Conservation (phyloP, 92 coral and sea anemone species). For the Bergia sp. region DNA sequence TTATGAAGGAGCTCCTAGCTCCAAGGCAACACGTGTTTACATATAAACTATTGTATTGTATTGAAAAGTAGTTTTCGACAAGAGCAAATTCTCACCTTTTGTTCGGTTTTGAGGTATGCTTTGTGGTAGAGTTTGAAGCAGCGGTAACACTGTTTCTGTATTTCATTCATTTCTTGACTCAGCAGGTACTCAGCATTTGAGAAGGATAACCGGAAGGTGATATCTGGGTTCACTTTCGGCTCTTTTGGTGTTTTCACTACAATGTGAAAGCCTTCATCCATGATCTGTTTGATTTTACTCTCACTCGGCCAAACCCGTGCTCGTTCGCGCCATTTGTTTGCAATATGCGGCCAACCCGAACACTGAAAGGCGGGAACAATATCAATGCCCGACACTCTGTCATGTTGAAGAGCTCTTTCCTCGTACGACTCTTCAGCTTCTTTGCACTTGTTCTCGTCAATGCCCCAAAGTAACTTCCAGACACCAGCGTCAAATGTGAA, state of each 20-base stretch:
- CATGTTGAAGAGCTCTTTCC: constrained; percentile 18
- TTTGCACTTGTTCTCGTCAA: not conserved
- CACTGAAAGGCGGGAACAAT: constrained; percentile 75
- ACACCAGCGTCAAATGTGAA: not conserved
- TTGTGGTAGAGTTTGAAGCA: constrained; percentile 67
- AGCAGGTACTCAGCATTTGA: constrained; percentile 78
- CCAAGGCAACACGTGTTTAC: too few relatives aligned
- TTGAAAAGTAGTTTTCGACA: not conserved
- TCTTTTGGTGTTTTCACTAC: constrained; percentile 66
- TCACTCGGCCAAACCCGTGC: constrained; percentile 77
- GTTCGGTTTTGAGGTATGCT: constrained; percentile 43
- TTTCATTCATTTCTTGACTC: constrained; percentile 61
- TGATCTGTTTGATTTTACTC: constrained; percentile 49
- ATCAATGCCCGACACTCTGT: constrained; percentile 57
- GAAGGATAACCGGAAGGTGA: constrained; percentile 80
- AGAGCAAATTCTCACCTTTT: not conserved
- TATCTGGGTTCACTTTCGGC: constrained; percentile 49
- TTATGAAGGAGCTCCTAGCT: too few relatives aligned
- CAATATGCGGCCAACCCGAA: constrained; percentile 72
- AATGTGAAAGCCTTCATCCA: constrained; percentile 70
- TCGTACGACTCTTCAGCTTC: constrained; percentile 9
- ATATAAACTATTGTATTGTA: too few relatives aligned
- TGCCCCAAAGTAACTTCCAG: not conserved
- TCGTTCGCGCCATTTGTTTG: constrained; percentile 66
- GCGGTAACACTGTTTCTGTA: constrained; percentile 78